These are phyloP conservation scores for Temnothorax curvispinosus DNA, from an alignment of 1,140 invertebrate species.

Conservation along the genomic window DNA sequence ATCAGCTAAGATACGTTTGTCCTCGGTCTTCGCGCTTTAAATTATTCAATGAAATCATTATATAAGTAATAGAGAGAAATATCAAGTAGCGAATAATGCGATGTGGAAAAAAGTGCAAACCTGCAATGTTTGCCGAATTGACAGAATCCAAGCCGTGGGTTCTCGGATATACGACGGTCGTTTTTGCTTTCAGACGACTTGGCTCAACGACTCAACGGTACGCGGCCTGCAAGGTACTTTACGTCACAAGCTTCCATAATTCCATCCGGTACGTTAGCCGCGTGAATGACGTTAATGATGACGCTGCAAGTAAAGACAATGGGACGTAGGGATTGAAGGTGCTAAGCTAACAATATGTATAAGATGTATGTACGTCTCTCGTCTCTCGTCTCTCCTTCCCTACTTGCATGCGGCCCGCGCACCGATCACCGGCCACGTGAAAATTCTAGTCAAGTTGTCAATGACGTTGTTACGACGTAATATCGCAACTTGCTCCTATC, in stretches of 20 bases:
- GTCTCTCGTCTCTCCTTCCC: background rate
- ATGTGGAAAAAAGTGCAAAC: background rate
- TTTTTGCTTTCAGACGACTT: slow-evolving; percentile 10
- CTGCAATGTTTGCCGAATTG: background rate
- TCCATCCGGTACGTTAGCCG: background rate
- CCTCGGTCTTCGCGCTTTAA: background rate
- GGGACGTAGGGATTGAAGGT: background rate
- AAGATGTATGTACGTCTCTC: background rate
- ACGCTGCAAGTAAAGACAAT: slow-evolving; percentile 32
- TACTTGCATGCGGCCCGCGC: background rate
- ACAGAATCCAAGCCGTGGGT: background rate
- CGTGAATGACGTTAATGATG: slow-evolving; percentile 26
- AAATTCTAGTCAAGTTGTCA: background rate
- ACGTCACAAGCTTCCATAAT: slow-evolving; percentile 30
- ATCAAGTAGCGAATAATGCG: background rate
- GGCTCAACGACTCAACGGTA: background rate
- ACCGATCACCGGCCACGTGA: background rate
- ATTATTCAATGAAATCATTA: background rate
- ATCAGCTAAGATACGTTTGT: background rate
- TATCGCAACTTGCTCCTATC: background rate
- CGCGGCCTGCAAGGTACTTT: slow-evolving; percentile 29
- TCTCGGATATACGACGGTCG: background rate
- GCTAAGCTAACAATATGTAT: background rate
- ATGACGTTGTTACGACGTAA: background rate
- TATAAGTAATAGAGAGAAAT: background rate